Evolutionary conservation across 2,113 vertebrate genomes (phyloP).

Genomic region (Phodopus roborovskii): DNA sequence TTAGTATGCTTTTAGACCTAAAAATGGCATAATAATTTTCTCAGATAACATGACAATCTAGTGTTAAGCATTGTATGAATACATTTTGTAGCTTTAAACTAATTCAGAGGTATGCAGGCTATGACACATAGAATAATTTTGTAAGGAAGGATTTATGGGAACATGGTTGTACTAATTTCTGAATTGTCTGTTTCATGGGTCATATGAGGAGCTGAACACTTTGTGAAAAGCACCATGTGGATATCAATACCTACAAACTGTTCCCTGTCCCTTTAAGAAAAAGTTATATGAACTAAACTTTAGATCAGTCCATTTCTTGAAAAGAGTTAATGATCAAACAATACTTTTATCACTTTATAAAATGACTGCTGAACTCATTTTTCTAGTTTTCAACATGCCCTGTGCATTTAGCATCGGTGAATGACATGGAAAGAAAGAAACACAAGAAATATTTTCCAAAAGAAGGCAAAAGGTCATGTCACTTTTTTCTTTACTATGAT

Average conservation of each 20-base stretch:
- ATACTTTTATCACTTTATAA: neutral
- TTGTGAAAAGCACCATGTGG: neutral
- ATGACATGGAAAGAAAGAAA: neutral
- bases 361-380: neutral
- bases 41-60: neutral
- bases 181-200: neutral
- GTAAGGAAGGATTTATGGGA: neutral
- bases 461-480: neutral
- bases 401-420: neutral
- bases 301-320: neutral
- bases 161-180: neutral
- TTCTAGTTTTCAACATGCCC: neutral
- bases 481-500: neutral
- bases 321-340: neutral
- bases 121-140: neutral
- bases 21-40: neutral
- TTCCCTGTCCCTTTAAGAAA: neutral
- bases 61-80: neutral
- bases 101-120: neutral
- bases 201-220: fast-evolving
- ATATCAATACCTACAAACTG: neutral
- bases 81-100: neutral
- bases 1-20: neutral
- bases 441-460: neutral
- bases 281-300: neutral